These are phyloP conservation scores for Amazona guildingii DNA, from an alignment of 2,113 vertebrate genomes.

Conservation along the genomic window DNA sequence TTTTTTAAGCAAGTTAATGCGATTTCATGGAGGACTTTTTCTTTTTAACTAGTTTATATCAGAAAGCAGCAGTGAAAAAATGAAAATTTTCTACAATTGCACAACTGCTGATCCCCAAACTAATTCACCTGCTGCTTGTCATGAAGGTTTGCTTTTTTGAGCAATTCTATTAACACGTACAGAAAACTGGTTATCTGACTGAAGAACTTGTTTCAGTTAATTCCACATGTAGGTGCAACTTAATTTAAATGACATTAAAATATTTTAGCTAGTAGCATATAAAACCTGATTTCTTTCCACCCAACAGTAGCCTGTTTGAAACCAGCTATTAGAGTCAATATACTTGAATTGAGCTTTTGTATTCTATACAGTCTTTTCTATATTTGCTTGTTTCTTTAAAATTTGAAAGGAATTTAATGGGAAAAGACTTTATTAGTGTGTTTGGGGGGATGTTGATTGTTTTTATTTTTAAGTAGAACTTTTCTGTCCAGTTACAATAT, in stretches of 20 bases:
- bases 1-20: background rate
- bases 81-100: background rate
- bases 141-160: background rate
- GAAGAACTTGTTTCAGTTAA: background rate
- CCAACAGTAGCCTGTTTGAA: background rate
- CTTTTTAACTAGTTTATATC: background rate
- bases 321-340: background rate
- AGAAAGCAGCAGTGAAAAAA: background rate
- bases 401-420: background rate
- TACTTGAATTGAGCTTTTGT: background rate
- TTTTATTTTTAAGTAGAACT: background rate
- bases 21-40: background rate
- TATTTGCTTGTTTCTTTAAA: background rate
- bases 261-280: background rate
- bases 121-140: background rate
- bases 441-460: accelerated
- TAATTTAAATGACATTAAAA: background rate
- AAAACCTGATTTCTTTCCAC: background rate
- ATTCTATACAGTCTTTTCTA: background rate
- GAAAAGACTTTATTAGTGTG: background rate
- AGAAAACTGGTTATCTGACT: accelerated
- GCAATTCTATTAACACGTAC: background rate
- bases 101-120: background rate
- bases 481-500: background rate
- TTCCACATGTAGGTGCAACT: background rate